phyloP scores from a whole-genome alignment of 1,140 invertebrate species.

The Mycetomoellerius zeteki region DNA sequence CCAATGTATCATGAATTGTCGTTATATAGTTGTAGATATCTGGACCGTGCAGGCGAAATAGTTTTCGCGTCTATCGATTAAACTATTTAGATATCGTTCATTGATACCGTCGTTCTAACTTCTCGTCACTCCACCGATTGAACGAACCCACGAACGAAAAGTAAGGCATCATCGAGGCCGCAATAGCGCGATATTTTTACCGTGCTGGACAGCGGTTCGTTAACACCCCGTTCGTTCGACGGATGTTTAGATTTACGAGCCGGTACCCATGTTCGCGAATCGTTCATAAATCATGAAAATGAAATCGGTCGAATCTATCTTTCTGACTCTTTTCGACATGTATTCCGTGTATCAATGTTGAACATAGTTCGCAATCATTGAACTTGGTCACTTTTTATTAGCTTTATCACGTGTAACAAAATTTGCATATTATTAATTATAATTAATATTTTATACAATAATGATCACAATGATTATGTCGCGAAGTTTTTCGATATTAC shows the following conservation, averaged over 20 bases:
- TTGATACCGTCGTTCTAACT: conserved; percentile 44
- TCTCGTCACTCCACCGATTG: conserved; percentile 11
- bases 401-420: not conserved
- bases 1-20: conserved; percentile 68
- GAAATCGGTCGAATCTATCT: conserved; percentile 61
- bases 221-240: conserved; percentile 59
- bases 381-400: conserved; percentile 15
- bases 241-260: conserved; percentile 64
- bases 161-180: conserved; percentile 27
- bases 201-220: conserved; percentile 65
- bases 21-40: conserved; percentile 66
- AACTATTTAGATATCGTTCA: conserved; percentile 70
- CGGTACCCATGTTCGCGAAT: not conserved
- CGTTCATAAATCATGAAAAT: conserved; percentile 65
- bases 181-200: conserved; percentile 65
- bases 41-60: conserved; percentile 63
- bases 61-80: conserved; percentile 69
- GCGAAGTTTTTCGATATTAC: not conserved
- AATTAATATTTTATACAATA: conserved; percentile 14
- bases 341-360: conserved; percentile 17
- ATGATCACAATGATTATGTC: not conserved
- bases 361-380: not conserved
- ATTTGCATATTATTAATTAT: conserved; percentile 35
- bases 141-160: conserved; percentile 33
- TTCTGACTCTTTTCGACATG: conserved; percentile 5